Evolutionary conservation across 2,797 vertebrate species (phyloP), one percentile per base, ranked within the genome.

Genomic region (Onychomys arenicola): DNA sequence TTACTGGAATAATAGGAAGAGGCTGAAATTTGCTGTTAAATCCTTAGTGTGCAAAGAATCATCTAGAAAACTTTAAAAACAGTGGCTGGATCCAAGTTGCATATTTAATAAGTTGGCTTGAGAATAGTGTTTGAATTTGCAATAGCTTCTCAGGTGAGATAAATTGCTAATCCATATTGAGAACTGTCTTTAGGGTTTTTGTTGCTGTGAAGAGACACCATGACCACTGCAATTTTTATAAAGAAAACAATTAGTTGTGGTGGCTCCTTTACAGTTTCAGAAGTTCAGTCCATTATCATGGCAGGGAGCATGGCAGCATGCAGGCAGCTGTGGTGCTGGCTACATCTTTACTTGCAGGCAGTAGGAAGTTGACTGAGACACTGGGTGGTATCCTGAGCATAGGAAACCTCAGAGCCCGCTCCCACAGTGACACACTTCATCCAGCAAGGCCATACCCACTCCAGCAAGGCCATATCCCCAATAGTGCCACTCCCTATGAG

Each of bases 1-100:
- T 85, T 59, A 32, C 46, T 69, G 37, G 46, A 57, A 49, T 73
- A 1, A 5, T 4, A 13, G 3, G 32, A 83, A 89, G 85, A 75
- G 21, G 14, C 75, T 86, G 37, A 93, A 96, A 67, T 93, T 83
- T 84, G n/a, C 94, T 93, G 63, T 93, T 94, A 76, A 46, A 81
- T 78, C 57, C 86, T 75, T 34, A 65, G 6, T n/a, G 13, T 96
- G 9, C 4, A 57, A 80, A 55, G 73, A 93, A 9, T 94, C 17
- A 46, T 92, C 34, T 77, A 37, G 89, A 93, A 43, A 75, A 13
- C 19, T 95, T 94, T 78, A n/a, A 89, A 91, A 91, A 77, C 9
- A 25, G 52, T 96, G 92, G 10, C 80, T 90, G 43, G 63, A 23
- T n/a, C 27, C 2, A 80, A 89, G 29, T 69, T 93, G 21, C 77